Evolutionary conservation across 2,113 vertebrate species (phyloP), one percentile per base, ranked within the genome.

Genomic region (Rynchops niger): DNA sequence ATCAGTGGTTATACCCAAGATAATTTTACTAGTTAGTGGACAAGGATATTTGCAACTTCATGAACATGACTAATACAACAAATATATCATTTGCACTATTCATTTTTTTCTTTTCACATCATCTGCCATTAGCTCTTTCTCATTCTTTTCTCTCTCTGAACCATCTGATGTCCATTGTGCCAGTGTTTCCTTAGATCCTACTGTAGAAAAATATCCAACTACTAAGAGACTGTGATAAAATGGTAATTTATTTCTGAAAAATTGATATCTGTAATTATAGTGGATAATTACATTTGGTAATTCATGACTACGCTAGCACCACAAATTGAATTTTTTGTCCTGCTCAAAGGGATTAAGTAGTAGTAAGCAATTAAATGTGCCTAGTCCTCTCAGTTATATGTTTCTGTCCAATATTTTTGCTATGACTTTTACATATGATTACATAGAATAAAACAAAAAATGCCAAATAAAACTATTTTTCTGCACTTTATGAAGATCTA

Each of bases 221-320:
- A 32, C 65, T 88, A 66, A 77, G 25, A 83, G 13, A 26, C 15
- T 26, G 6, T 59, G 17, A 65, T 32, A 56, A 76, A 73, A 61
- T 55, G n/a, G 38, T 65, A 20, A 47, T 19, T 78, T 91, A 53
- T 94, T 84, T 85, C 42, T 53, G 43, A 94, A 87, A 78, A 96
- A 72, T 3, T 26, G 6, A 27, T 65, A 52, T 79, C 29, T 88
- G 43, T 96, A 97, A 95, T 97, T 96, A 92, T 34, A 94, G 49
- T 72, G 66, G 88, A 94, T 95, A 97, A 95, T 97, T 91, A 94
- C 19, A 90, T 82, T 62, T 88, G 86, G 81, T 95, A 97, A 96
- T 93, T 94, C 86, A 93, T 71, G 55, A 63, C 56, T 74, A 62
- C 8, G 32, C 47, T 82, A 88, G 65, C 62, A 91, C 30, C 12